Conservation (phyloP, 2,888 invertebrate species). For the Selenia dentaria region DNA sequence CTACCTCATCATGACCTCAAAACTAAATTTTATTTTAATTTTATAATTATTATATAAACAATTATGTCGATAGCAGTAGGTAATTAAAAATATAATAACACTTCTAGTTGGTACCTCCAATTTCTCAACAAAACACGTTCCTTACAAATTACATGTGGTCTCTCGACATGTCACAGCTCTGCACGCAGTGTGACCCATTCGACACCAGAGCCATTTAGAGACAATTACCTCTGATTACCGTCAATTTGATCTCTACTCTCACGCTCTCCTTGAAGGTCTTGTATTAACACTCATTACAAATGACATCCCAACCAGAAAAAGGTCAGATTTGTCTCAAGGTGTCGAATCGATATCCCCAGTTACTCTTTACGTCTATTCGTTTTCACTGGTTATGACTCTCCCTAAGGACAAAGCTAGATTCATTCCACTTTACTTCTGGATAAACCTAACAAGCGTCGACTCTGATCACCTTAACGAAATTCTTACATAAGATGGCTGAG, state of each 20-base stretch:
- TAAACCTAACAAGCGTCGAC: slow-evolving; percentile 3
- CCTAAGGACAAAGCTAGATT: slow-evolving; percentile 48
- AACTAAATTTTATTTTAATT: no score
- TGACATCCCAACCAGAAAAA: slow-evolving; percentile 32
- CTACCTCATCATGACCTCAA: no score
- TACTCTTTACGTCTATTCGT: slow-evolving; percentile 20
- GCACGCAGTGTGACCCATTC: no score
- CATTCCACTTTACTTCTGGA: slow-evolving; percentile 29
- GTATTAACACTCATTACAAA: slow-evolving; percentile 42
- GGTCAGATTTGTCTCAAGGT: slow-evolving; percentile 36
- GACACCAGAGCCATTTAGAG: slow-evolving; percentile 43
- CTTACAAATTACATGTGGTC: slow-evolving; percentile 2
- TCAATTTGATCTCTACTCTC: slow-evolving; percentile 57
- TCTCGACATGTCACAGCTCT: slow-evolving; percentile 4
- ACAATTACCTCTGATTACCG: slow-evolving; percentile 65
- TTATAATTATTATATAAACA: no score
- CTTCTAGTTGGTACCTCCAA: no score
- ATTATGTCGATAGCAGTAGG: no score
- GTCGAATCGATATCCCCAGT: slow-evolving; percentile 34
- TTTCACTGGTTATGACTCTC: slow-evolving; percentile 30
- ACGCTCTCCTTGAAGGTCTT: slow-evolving; percentile 40
- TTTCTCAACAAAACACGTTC: background rate
- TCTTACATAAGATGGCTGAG: slow-evolving; percentile 39
- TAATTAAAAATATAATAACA: no score
- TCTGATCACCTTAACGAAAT: slow-evolving; percentile 1